Percentiles rank a stretch among this genome's conserved stretches.
Evolutionary conservation across 2,113 vertebrate genomes (phyloP).

Genomic region (Macquaria ambigua): DNA sequence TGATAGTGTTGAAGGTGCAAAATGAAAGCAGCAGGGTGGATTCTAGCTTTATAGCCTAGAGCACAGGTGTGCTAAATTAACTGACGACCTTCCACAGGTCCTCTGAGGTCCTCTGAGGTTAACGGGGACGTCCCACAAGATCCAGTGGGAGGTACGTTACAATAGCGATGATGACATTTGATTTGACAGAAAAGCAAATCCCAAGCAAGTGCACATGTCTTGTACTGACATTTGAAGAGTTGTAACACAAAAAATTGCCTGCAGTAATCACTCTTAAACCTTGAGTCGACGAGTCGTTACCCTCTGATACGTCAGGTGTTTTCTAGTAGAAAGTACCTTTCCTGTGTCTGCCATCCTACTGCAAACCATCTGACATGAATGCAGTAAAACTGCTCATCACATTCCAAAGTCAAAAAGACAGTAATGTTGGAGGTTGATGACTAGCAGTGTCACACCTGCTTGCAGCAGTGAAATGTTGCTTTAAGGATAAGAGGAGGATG

Average conservation of each 20-base stretch:
- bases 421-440: slow-evolving; percentile 18
- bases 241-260: not conserved
- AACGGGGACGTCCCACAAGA: not conserved
- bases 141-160: not conserved
- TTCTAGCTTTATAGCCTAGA: not conserved
- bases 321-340: not conserved
- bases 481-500: slow-evolving; percentile 12
- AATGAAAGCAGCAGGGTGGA: not conserved
- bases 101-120: not conserved
- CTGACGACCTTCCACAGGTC: not conserved
- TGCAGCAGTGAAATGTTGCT: not conserved
- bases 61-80: not conserved
- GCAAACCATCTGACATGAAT: not conserved
- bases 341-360: not conserved
- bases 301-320: not conserved
- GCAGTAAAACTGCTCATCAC: not conserved
- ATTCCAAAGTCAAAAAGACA: slow-evolving; percentile 41
- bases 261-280: not conserved
- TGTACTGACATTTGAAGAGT: not conserved
- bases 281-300: not conserved
- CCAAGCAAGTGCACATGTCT: not conserved
- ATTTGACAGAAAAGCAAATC: not conserved
- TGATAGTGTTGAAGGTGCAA: not conserved
- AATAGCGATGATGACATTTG: not conserved
- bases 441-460: not conserved